phyloP scores from a whole-genome alignment of 2,797 vertebrate species.

The Enteromius viviparus region DNA sequence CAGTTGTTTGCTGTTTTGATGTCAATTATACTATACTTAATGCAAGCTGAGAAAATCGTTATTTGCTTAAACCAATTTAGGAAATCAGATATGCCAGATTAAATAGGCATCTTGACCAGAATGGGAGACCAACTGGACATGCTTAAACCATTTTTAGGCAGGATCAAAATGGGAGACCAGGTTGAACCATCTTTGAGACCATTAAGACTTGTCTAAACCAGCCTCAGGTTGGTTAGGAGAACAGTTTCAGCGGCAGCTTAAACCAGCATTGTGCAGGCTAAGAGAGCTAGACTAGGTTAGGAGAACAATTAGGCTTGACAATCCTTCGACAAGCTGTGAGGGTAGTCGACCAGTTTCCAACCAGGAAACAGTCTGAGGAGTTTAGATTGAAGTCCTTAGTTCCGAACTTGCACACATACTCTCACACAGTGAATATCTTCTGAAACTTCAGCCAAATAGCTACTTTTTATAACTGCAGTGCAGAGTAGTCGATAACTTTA shows the following conservation, averaged over 20 bases:
- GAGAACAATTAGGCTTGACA: not conserved
- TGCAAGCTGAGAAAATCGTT: too few relatives aligned
- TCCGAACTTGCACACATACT: not conserved
- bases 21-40: too few relatives aligned
- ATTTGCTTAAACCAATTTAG: not conserved
- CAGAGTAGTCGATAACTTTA: conserved; percentile 41
- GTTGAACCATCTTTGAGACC: not conserved
- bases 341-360: not conserved
- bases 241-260: not conserved
- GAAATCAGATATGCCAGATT: not conserved
- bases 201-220: not conserved
- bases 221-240: not conserved
- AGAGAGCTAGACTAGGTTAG: not conserved
- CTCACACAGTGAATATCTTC: not conserved
- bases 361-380: not conserved
- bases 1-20: not conserved
- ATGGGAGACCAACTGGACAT: not conserved
- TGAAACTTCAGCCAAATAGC: not conserved
- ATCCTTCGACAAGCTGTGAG: not conserved
- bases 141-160: not conserved
- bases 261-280: not conserved
- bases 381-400: conserved; percentile 20
- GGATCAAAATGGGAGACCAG: not conserved
- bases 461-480: not conserved
- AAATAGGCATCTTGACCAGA: not conserved